These are phyloP conservation scores for Gymnobelideus leadbeateri DNA, from an alignment of 2,113 vertebrate genomes.

Conservation along the genomic window DNA sequence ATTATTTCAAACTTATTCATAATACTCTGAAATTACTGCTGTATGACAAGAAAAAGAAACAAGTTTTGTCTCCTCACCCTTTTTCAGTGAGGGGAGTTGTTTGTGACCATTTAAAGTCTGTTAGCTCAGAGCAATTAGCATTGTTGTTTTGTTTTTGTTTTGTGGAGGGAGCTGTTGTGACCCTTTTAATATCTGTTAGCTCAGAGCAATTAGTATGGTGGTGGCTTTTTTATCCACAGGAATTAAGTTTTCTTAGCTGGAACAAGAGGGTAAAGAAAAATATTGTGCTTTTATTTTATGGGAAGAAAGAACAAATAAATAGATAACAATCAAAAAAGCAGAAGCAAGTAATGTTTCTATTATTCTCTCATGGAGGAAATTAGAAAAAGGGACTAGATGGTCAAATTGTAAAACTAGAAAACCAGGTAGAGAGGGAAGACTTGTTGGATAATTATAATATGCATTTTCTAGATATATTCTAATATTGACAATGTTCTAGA, in stretches of 20 bases:
- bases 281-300: constrained; percentile 20
- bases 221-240: constrained; percentile 37
- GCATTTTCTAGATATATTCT: constrained; percentile 2
- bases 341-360: constrained; percentile 22
- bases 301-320: constrained; percentile 25
- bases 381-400: neutral
- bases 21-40: constrained; percentile 38
- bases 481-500: constrained; percentile 35
- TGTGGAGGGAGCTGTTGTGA: neutral
- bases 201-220: constrained; percentile 16
- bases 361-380: constrained; percentile 7
- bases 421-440: neutral
- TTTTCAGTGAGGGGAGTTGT: neutral
- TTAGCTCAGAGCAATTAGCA: neutral
- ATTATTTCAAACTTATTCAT: constrained; percentile 45
- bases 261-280: constrained; percentile 31
- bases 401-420: constrained; percentile 3
- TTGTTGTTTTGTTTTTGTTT: neutral
- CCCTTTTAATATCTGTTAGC: constrained; percentile 19
- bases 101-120: neutral
- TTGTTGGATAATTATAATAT: neutral
- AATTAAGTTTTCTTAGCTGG: constrained; percentile 40
- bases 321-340: constrained; percentile 15
- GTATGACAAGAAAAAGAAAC: constrained; percentile 15
- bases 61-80: neutral